These are phyloP conservation scores for Cyclopterus lumpus DNA, from an alignment of 2,797 vertebrate genomes.

Conservation along the genomic window DNA sequence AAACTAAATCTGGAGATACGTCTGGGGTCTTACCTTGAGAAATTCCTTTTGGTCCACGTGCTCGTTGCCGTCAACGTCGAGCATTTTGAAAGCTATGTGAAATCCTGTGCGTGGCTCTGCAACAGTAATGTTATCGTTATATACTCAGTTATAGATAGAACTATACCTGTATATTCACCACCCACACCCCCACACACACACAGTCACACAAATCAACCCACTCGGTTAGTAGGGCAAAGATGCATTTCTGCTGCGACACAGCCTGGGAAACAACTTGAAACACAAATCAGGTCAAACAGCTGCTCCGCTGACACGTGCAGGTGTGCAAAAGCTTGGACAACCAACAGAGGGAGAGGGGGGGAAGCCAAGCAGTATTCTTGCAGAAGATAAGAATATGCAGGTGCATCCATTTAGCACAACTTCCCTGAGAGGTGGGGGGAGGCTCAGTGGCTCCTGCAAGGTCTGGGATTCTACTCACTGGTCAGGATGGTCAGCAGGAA, in stretches of 20 bases:
- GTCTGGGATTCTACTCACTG: conserved; percentile 84
- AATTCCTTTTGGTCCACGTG: conserved; percentile 98
- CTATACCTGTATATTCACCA: not conserved
- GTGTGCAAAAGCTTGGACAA: not conserved
- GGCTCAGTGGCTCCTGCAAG: not conserved
- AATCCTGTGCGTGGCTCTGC: conserved; percentile 94
- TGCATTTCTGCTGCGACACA: not conserved
- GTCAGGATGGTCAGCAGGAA: conserved; percentile 97
- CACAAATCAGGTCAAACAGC: conserved; percentile 9
- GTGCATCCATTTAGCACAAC: conserved; percentile 1
- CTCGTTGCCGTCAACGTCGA: conserved; percentile 95
- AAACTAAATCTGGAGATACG: not conserved
- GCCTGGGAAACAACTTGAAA: not conserved
- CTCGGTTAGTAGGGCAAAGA: conserved; percentile 5
- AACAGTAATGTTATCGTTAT: conserved; percentile 62
- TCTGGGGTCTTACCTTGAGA: conserved; percentile 87
- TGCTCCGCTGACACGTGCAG: conserved; percentile 9
- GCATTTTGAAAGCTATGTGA: conserved; percentile 98
- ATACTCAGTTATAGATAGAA: conserved; percentile 3
- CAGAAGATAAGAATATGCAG: not conserved
- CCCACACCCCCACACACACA: not conserved
- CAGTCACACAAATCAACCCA: not conserved
- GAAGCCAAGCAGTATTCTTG: not conserved
- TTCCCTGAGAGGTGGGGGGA: not conserved
- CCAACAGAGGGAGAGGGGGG: not conserved